Evolutionary conservation across 2,888 invertebrate genomes (phyloP).

Genomic region (Caenorhabditis sp.): DNA sequence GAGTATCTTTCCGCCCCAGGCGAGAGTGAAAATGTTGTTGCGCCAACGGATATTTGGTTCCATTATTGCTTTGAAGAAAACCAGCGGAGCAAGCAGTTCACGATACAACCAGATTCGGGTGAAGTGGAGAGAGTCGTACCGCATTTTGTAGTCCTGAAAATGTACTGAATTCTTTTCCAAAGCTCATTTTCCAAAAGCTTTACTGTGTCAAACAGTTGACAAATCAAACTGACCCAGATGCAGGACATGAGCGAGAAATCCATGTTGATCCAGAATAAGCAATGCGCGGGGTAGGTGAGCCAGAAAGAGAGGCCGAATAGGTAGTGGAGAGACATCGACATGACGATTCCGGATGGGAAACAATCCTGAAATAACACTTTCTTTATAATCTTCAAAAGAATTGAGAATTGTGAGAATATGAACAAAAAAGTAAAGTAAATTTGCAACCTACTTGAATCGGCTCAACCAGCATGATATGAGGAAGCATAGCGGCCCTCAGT

Average conservation of each 20-base stretch:
- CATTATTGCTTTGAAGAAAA: slow-evolving; percentile 89
- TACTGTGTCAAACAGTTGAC: neutral
- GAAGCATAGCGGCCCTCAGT: slow-evolving; percentile 94
- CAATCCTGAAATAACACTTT: slow-evolving; percentile 84
- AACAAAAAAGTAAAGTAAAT: neutral
- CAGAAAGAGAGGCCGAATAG: slow-evolving; percentile 92
- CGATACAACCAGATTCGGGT: slow-evolving; percentile 94
- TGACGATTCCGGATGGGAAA: slow-evolving; percentile 90
- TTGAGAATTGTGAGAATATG: neutral
- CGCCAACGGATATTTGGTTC: slow-evolving; percentile 94
- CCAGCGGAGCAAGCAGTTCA: slow-evolving; percentile 89
- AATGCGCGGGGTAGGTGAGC: slow-evolving; percentile 88
- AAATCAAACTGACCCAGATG: slow-evolving; percentile 84
- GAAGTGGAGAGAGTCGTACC: slow-evolving; percentile 95
- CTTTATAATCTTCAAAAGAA: neutral
- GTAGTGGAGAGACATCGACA: slow-evolving; percentile 88
- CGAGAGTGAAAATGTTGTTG: slow-evolving; percentile 87
- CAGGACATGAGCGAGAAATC: slow-evolving; percentile 93
- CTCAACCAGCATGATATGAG: slow-evolving; percentile 90
- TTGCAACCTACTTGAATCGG: slow-evolving; percentile 85
- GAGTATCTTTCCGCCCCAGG: slow-evolving; percentile 88
- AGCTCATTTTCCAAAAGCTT: neutral
- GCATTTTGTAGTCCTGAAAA: slow-evolving; percentile 83
- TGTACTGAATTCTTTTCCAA: neutral
- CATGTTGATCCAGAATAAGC: slow-evolving; percentile 93